Evolutionary conservation across 2,113 vertebrate genomes (phyloP), one percentile per base, ranked within the genome.

Genomic region (Arizona elegans): DNA sequence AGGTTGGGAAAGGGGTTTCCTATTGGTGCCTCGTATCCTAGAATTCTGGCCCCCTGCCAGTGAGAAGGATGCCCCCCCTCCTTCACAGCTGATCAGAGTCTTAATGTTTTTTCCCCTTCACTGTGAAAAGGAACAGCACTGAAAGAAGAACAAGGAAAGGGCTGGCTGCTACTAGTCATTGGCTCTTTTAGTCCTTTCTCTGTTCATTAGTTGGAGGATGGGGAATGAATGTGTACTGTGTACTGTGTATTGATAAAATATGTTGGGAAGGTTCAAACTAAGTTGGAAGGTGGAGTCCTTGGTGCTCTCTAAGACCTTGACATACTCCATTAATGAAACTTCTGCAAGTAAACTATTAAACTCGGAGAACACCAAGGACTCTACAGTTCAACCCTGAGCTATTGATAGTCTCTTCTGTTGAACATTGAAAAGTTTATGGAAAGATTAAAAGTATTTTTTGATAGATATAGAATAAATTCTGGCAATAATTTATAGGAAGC

Each of bases 401-500:
- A 65, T 10, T 29, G 26, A 65, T 65, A 65, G 24, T 29, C 62
- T 65, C 62, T 65, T 29, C 10, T 65, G 26, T 29, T 65, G 10
- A 65, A 29, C 62, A 65, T 19, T 75, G 70, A 29, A 75, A 75
- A n/a, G n/a, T 19, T 33, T 75, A n/a, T 33, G 70, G n/a, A 75
- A 75, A n/a, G n/a, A 33, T 89, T 47, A 19, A 92, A 65, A 86
- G 33, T 87, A 88, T 92, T 19, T 93, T 96, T 26, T 89, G 93
- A 62, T 53, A 94, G 91, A 91, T 0, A 0, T 93, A 94, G 92
- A 94, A 91, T 94, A 95, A 96, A 96, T 89, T 94, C 91, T 95
- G 93, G 92, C 94, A 94, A 88, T 96, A 88, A 90, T 95, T 95
- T 96, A 92, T 92, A 0, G 11, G 90, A 95, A 87, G 92, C 94